phyloP scores from a whole-genome alignment of 2,113 vertebrate genomes.

The Gobius niger region DNA sequence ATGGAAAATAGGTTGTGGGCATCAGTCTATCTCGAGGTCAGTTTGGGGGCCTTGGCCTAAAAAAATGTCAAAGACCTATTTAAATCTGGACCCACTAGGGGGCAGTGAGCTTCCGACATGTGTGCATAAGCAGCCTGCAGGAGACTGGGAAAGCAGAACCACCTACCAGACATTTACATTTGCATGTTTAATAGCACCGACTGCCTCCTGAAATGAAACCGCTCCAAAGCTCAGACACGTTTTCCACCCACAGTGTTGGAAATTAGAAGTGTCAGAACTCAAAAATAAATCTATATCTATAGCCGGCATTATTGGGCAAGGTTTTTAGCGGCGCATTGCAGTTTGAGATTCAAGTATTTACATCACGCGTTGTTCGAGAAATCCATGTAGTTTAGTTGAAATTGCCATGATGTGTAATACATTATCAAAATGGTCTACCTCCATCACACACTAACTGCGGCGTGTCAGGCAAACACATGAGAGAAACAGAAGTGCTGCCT shows the following conservation, averaged over 20 bases:
- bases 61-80: too few species aligned
- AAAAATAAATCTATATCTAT: background rate
- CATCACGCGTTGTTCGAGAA: too few species aligned
- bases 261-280: conserved; percentile 17
- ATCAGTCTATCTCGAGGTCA: too few species aligned
- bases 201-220: conserved; percentile 43
- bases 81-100: conserved; percentile 58
- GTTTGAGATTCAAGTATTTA: background rate
- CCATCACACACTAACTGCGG: background rate
- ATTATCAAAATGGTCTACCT: background rate
- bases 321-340: background rate
- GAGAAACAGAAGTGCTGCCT: background rate
- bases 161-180: conserved; percentile 66
- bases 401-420: background rate
- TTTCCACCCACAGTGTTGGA: conserved; percentile 63
- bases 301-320: background rate
- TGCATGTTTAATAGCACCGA: conserved; percentile 62
- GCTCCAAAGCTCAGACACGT: conserved; percentile 48
- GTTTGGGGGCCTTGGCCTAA: too few species aligned
- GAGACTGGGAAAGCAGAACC: conserved; percentile 57
- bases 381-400: too few species aligned
- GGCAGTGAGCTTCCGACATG: conserved; percentile 69
- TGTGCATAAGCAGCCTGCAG: conserved; percentile 20
- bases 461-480: background rate
- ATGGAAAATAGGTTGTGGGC: too few species aligned